Evolutionary conservation across 2,113 vertebrate genomes (phyloP).

Genomic region (Salvelinus alpinus): DNA sequence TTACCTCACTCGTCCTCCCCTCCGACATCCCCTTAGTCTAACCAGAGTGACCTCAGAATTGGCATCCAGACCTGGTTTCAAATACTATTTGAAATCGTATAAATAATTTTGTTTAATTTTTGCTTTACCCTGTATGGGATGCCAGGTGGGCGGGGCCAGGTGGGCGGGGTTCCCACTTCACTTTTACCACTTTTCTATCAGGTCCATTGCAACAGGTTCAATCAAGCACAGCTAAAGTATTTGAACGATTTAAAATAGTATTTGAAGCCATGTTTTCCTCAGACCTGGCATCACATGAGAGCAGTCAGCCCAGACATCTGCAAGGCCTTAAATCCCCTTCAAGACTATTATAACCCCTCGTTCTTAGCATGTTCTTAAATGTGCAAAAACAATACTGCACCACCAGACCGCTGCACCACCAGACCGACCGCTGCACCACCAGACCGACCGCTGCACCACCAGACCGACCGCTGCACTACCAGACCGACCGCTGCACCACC

Average conservation of each 20-base stretch:
- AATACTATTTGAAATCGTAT: too few relatives aligned
- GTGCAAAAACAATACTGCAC: conserved; percentile 36
- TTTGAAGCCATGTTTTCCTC: too few relatives aligned
- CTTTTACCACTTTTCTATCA: too few relatives aligned
- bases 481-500: too few relatives aligned
- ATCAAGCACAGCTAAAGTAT: too few relatives aligned
- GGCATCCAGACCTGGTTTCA: too few relatives aligned
- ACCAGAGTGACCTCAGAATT: conserved; percentile 10
- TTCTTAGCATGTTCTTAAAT: conserved; percentile 29
- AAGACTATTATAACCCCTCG: conserved; percentile 63
- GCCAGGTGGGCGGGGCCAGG: too few relatives aligned
- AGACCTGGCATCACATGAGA: conserved; percentile 61
- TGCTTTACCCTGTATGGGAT: too few relatives aligned
- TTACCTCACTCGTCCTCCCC: conserved; percentile 18
- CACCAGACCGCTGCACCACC: background rate
- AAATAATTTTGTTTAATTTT: too few relatives aligned
- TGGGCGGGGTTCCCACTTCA: too few relatives aligned
- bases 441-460: background rate
- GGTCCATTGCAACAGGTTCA: too few relatives aligned
- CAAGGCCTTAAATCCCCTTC: conserved; percentile 54
- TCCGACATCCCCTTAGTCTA: conserved; percentile 1
- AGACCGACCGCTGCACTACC: background rate
- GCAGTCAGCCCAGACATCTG: conserved; percentile 51
- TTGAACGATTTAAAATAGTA: too few relatives aligned
- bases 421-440: background rate